Percentiles rank a stretch among this genome's conserved stretches.
phyloP scores from a whole-genome alignment of 2,888 invertebrate genomes.

The Lochmaea capreae region DNA sequence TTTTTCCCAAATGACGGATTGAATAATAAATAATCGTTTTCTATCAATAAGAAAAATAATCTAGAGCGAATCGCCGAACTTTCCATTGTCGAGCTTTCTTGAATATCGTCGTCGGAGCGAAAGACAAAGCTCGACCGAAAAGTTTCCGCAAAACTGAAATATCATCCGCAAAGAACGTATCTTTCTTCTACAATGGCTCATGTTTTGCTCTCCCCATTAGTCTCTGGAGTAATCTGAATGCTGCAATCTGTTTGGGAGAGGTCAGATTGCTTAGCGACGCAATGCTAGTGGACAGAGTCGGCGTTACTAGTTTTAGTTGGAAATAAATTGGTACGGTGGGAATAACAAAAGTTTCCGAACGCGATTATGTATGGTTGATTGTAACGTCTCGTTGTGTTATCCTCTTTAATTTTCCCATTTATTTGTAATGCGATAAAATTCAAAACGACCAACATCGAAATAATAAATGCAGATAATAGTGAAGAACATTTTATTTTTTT shows the following conservation, averaged over 20 bases:
- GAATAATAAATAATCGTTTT: conserved; percentile 11
- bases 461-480: not conserved
- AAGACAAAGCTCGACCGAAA: conserved; percentile 43
- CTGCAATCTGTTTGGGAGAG: conserved; percentile 41
- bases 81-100: not conserved
- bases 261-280: conserved; percentile 24
- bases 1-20: not conserved
- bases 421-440: not conserved
- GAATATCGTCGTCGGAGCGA: conserved; percentile 17
- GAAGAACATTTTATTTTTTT: no score
- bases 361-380: conserved; percentile 6
- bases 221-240: conserved; percentile 54
- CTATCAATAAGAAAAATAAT: conserved; percentile 19
- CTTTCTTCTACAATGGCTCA: conserved; percentile 56
- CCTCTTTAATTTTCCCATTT: not conserved
- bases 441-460: not conserved
- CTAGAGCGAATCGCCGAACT: not conserved
- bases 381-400: not conserved
- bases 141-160: conserved; percentile 44
- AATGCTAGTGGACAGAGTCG: conserved; percentile 17
- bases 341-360: conserved; percentile 25
- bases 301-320: conserved; percentile 23
- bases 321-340: conserved; percentile 24
- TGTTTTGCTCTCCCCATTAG: conserved; percentile 54
- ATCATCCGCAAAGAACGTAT: conserved; percentile 52